phyloP scores from a whole-genome alignment of 1,140 invertebrate genomes.

The Drosophila suzukii region DNA sequence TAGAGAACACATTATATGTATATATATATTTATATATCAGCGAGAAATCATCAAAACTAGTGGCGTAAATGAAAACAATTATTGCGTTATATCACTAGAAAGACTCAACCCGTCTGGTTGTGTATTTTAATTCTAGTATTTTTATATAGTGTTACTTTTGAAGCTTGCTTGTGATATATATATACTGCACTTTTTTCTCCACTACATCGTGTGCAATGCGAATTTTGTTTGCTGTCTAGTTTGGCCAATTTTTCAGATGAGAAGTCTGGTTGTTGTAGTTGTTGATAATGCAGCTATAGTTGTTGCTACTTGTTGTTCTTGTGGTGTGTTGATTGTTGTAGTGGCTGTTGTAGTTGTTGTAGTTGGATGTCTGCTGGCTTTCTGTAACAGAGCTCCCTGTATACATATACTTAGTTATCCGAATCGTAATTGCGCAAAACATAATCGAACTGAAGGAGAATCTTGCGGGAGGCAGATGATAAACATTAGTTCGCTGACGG shows the following conservation, averaged over 20 bases:
- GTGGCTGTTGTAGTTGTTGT: slow-evolving; percentile 21
- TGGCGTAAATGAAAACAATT: slow-evolving; percentile 31
- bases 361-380: slow-evolving; percentile 63
- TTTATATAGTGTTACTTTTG: slow-evolving; percentile 23
- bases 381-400: slow-evolving; percentile 77
- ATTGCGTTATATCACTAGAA: slow-evolving; percentile 22
- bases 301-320: slow-evolving; percentile 48
- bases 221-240: slow-evolving; percentile 24
- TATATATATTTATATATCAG: slow-evolving; percentile 52
- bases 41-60: slow-evolving; percentile 43
- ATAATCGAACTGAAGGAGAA: slow-evolving; percentile 59
- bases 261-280: slow-evolving; percentile 16
- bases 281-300: slow-evolving; percentile 33
- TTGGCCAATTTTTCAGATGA: slow-evolving; percentile 59
- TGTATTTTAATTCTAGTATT: slow-evolving; percentile 2
- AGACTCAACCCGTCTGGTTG: slow-evolving; percentile 18
- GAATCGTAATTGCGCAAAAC: slow-evolving; percentile 52
- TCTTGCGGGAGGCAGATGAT: slow-evolving; percentile 71
- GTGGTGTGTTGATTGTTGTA: slow-evolving; percentile 52
- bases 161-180: slow-evolving; percentile 35
- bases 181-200: slow-evolving; percentile 24
- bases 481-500: slow-evolving; percentile 71
- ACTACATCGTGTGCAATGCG: slow-evolving; percentile 20
- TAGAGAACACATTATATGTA: slow-evolving; percentile 37
- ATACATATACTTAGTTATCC: slow-evolving; percentile 62